phyloP scores from a whole-genome alignment of 2,113 vertebrate species.

The Syngnathus scovelli region DNA sequence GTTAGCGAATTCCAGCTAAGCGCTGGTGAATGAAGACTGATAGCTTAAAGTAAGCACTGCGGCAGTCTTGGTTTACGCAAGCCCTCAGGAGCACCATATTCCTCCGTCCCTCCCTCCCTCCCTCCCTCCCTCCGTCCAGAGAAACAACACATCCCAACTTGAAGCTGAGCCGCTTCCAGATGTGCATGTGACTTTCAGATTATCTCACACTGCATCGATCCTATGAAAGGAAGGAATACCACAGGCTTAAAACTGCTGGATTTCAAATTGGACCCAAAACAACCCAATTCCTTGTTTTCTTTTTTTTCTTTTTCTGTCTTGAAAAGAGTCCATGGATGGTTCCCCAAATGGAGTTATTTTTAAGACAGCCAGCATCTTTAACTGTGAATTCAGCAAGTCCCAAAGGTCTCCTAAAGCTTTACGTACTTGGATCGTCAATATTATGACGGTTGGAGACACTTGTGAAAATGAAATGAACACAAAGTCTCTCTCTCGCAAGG shows the following conservation, averaged over 20 bases:
- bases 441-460: background rate
- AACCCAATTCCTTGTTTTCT: no score
- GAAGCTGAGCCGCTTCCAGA: constrained; percentile 35
- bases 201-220: background rate
- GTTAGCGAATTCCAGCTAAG: constrained; percentile 50
- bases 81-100: constrained; percentile 68
- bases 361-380: no score
- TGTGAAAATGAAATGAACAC: background rate
- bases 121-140: constrained; percentile 56
- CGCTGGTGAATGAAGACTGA: constrained; percentile 60
- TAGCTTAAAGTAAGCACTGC: constrained; percentile 62
- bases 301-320: no score
- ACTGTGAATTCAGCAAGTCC: background rate
- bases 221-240: background rate
- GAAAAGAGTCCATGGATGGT: no score
- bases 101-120: constrained; percentile 29
- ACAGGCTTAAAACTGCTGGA: no score
- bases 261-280: no score
- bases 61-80: constrained; percentile 65
- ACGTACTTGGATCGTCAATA: background rate
- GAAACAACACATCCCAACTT: constrained; percentile 57
- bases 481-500: background rate
- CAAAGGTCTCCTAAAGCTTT: background rate
- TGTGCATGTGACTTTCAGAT: background rate
- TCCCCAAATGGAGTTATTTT: no score